These are phyloP conservation scores for Clytia hemisphaerica DNA, from an alignment of 30 jellyfish, hydroid and myxozoan genomes.

Conservation along the genomic window DNA sequence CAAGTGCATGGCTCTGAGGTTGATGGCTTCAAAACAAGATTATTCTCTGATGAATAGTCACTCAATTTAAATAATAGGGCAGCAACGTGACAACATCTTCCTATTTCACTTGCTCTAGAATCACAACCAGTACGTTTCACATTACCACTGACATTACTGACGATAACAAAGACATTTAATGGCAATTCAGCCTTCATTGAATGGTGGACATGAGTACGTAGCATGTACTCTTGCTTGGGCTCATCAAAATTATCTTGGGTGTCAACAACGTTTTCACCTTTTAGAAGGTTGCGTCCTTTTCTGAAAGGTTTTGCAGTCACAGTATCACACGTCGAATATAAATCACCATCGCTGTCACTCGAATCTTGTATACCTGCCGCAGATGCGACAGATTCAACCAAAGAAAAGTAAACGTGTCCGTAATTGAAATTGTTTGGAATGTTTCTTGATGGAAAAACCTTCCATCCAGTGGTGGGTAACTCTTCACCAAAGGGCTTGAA, in stretches of 20 bases:
- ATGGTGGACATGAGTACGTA: conserved; percentile 47
- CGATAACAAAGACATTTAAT: neutral
- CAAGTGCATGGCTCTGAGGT: conserved; percentile 47
- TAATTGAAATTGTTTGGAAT: too few species aligned
- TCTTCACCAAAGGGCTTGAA: too few species aligned
- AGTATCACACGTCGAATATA: too few species aligned
- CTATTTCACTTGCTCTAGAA: conserved; percentile 21
- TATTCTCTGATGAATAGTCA: neutral
- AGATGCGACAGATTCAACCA: too few species aligned
- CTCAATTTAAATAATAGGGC: conserved; percentile 23
- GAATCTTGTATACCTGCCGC: too few species aligned
- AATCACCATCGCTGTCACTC: too few species aligned
- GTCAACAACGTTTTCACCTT: too few species aligned
- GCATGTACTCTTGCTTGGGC: neutral
- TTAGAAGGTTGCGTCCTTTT: too few species aligned
- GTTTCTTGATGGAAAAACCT: too few species aligned
- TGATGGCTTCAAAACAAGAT: conserved; percentile 20
- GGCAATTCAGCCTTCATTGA: conserved; percentile 41
- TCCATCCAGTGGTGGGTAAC: too few species aligned
- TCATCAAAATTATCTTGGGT: conserved; percentile 40
- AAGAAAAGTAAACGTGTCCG: too few species aligned
- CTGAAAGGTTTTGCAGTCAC: too few species aligned
- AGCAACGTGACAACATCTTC: conserved; percentile 61
- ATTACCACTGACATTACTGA: conserved; percentile 41
- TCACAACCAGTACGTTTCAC: conserved; percentile 7